Base-by-base conservation (phyloP, 2,888 invertebrate species). In the Fissipunctia ypsillon region DNA sequence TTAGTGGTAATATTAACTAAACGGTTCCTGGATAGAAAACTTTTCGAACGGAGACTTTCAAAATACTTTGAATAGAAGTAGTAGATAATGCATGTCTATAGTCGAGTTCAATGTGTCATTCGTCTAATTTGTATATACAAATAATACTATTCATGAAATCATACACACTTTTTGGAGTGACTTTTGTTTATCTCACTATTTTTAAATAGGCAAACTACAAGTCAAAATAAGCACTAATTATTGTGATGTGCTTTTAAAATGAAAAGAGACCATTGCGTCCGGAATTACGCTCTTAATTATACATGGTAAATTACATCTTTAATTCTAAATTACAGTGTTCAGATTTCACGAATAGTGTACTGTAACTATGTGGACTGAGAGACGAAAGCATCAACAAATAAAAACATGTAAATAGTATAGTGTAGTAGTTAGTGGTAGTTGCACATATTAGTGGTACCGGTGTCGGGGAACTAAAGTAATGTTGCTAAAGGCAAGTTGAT, bases 401-500 rank as follows among this genome's bases (percentile, higher is more conserved):
- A 31, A 25, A 35, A 10, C 52, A 70, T 76, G 76, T 84, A 83
- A 84, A 86, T 59, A 73, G 81, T 60, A 74, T 90, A 88, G 59
- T 73, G 73, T 67, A 68, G 83, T 76, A 83, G 72, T 64, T 76
- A 67, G 72, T 35, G 48, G 76, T 82, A 80, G 90, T 88, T 90
- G 91, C 90, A 93, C 92, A 88, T 84, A 63, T 43, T 76, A 86
- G 88, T 91, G 93, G 93, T 90, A 84, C 82, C 91, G 95, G 95
- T 95, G 91, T 88, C 88, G 91, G 92, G 92, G 83, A 87, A 85
- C 72, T 88, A 89, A 88, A 91, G 87, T 86, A 84, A 84, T 86
- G 86, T 90, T 91, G 90, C 90, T 95, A 94, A 96, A 95, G 82
- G 88, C 88, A 90, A 93, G 91, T 95, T 95, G 89, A 95, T 95